Evolutionary conservation across 1,140 invertebrate species (phyloP).

Genomic region (Microplitis mediator): DNA sequence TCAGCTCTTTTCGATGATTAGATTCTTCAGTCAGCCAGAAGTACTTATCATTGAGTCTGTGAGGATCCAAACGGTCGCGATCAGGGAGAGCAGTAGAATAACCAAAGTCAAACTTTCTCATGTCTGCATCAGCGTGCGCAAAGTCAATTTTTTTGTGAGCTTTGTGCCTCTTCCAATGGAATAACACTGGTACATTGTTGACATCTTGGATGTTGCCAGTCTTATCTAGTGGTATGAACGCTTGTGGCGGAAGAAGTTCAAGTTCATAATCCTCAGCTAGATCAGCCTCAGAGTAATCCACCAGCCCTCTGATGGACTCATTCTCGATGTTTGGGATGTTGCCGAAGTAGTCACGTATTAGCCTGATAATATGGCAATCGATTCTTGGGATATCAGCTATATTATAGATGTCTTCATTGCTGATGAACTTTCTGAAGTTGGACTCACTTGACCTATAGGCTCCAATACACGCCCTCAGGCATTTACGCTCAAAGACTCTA

Average conservation of each 20-base stretch:
- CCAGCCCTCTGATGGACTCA: too few relatives aligned
- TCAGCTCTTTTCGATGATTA: too few relatives aligned
- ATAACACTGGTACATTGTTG: background rate
- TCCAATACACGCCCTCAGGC: background rate
- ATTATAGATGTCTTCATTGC: background rate
- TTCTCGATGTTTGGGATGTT: background rate
- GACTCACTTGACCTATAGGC: background rate
- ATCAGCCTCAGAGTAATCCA: too few relatives aligned
- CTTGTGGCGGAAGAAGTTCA: background rate
- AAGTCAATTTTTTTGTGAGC: background rate
- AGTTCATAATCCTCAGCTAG: background rate
- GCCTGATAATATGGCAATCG: background rate
- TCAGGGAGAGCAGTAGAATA: too few relatives aligned
- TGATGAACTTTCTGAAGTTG: background rate
- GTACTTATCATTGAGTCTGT: too few relatives aligned
- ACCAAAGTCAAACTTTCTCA: too few relatives aligned
- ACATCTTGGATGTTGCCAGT: background rate
- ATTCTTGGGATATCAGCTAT: background rate
- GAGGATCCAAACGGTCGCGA: too few relatives aligned
- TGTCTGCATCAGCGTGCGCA: too few relatives aligned
- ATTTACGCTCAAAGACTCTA: conserved; percentile 7
- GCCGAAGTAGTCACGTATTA: conserved; percentile 31
- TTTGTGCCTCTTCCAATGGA: background rate
- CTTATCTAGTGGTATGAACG: background rate
- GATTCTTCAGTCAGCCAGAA: too few relatives aligned